Percentiles rank a stretch among this genome's conserved stretches.
phyloP scores from a whole-genome alignment of 1,140 invertebrate genomes.

The Elysia chlorotica region DNA sequence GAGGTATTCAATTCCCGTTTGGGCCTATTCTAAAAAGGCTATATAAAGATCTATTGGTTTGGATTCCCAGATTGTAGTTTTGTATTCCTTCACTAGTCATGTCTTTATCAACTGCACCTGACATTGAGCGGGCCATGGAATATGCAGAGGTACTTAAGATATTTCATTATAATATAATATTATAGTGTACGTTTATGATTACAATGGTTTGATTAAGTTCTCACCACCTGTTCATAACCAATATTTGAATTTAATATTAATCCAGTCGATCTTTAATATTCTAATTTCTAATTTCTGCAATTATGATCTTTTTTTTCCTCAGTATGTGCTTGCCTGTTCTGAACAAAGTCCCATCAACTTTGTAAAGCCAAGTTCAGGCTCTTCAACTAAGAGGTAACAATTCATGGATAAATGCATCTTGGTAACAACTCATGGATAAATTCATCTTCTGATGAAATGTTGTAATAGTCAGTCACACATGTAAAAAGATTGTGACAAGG shows the following conservation, averaged over 20 bases:
- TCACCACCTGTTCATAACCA: background rate
- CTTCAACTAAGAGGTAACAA: slow-evolving; percentile 35
- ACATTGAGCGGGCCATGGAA: slow-evolving; percentile 31
- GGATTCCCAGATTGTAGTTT: too few species aligned
- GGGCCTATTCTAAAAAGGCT: too few species aligned
- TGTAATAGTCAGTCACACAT: background rate
- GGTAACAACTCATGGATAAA: background rate
- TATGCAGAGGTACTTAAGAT: slow-evolving; percentile 43
- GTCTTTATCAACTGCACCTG: too few species aligned
- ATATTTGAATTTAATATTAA: background rate
- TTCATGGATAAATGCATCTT: background rate
- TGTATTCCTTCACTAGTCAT: too few species aligned
- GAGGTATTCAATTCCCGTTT: too few species aligned
- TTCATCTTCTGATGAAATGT: background rate
- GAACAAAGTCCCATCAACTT: slow-evolving; percentile 41
- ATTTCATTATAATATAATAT: background rate
- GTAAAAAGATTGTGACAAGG: background rate
- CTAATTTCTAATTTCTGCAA: background rate
- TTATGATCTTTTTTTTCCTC: slow-evolving; percentile 25
- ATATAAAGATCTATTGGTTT: too few species aligned
- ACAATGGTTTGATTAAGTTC: background rate
- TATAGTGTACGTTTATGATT: background rate
- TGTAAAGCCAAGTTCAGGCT: slow-evolving; percentile 19
- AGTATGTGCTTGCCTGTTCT: slow-evolving; percentile 43
- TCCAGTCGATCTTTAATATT: background rate